Evolutionary conservation across 2,888 invertebrate species (phyloP), one percentile per base, ranked within the genome.

Genomic region (Peribatodes rhomboidaria): DNA sequence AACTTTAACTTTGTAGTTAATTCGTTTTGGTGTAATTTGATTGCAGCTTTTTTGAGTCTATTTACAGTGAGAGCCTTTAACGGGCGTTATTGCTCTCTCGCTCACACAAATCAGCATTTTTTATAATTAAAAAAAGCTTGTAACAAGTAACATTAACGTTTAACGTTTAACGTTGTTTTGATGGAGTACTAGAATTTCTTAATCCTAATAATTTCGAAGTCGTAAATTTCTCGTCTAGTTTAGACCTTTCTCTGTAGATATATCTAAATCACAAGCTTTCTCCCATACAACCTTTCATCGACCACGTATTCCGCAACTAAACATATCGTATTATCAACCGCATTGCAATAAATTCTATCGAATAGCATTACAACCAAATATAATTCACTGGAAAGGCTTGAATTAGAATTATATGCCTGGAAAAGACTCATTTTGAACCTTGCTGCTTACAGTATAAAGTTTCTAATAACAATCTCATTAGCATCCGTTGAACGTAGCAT

Each of bases 241-340:
- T 46, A 2, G 10, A 7, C n/a, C 13, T 27, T 27, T n/a, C 18
- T 10, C 42, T 18, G n/a, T n/a, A n/a, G n/a, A n/a, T n/a, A 20
- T n/a, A 27, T 27, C 2, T 22, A 50, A 50, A 53, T 27, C 22
- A 41, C 35, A 44, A 6, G 14, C 33, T 58, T 41, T 58, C 58
- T 39, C 49, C 41, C 14, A 13, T 27, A 41, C 41, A 49, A 58
- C 46, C 7, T 57, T 14, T 37, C 37, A 35, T 33, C 49, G 18
- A 52, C 59, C 52, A 52, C 58, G 50, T 16, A 35, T 42, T 20
- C 59, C 50, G 33, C 59, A 42, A 59, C 11, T 50, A 59, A 42
- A 42, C 14, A 42, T 52, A 52, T 59, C 42, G 35, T 50, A 42
- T 52, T 50, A 52, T 52, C 59, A 52, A 59, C 50, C 41, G 50